Evolutionary conservation across 2,113 vertebrate species (phyloP).

Genomic region (Lycaon pictus): DNA sequence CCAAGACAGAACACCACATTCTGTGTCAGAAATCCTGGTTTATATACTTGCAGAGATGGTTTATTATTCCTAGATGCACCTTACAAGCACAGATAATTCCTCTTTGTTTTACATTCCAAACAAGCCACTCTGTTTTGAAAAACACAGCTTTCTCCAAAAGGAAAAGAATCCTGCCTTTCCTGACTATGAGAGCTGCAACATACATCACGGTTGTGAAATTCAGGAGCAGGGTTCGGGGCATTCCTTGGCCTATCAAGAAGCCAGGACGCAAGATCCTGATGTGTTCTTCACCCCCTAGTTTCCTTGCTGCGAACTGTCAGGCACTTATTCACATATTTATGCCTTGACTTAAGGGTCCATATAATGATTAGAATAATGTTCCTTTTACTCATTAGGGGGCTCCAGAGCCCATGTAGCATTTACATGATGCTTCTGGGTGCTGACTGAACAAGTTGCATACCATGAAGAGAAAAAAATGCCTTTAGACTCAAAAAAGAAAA

Average conservation of each 20-base stretch:
- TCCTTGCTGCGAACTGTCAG: slow-evolving; percentile 43
- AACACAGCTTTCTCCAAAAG: not conserved
- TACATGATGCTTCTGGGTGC: not conserved
- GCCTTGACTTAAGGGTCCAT: not conserved
- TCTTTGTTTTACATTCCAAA: slow-evolving; percentile 46
- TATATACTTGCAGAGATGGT: slow-evolving; percentile 27
- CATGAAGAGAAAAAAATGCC: slow-evolving; percentile 58
- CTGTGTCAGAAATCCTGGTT: not conserved
- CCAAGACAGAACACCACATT: not conserved
- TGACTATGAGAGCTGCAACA: not conserved
- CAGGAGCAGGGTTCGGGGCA: not conserved
- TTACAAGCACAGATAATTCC: not conserved
- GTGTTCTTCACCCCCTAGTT: not conserved
- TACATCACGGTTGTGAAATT: not conserved
- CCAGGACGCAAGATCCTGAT: not conserved
- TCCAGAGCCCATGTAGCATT: slow-evolving; percentile 61
- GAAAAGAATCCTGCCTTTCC: not conserved
- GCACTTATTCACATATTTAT: not conserved
- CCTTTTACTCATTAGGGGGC: slow-evolving; percentile 53
- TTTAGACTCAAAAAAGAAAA: not conserved
- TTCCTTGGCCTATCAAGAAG: slow-evolving; percentile 45
- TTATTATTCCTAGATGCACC: not conserved
- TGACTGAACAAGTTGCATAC: slow-evolving; percentile 34
- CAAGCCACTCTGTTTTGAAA: not conserved
- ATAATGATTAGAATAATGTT: slow-evolving; percentile 44